Evolutionary conservation across 2,888 invertebrate species (phyloP).

Genomic region (Orthonevra nobilis): DNA sequence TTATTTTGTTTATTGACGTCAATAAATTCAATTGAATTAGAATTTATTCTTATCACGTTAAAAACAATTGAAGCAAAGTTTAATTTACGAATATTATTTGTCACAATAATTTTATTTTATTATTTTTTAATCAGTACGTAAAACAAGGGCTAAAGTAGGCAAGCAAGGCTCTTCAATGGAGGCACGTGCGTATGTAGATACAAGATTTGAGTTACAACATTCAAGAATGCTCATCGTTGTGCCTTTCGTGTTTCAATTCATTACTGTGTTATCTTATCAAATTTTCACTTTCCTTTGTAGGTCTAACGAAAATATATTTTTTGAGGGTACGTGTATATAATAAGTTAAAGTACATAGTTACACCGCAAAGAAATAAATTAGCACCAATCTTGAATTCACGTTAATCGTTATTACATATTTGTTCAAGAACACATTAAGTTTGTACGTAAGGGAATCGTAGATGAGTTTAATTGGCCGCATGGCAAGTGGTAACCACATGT

Average conservation of each 20-base stretch:
- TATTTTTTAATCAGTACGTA: not conserved
- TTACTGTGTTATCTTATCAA: conserved; percentile 42
- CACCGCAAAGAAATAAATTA: conserved; percentile 36
- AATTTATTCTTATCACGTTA: conserved; percentile 32
- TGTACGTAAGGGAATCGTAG: not conserved
- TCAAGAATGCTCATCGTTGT: conserved; percentile 1
- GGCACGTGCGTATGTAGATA: conserved; percentile 14
- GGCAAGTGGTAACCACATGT: conserved; percentile 24
- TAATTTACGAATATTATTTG: not conserved
- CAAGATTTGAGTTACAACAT: too few relatives aligned
- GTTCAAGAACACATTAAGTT: not conserved
- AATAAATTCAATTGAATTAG: conserved; percentile 35
- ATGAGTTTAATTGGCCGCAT: not conserved
- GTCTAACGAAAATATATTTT: conserved; percentile 1
- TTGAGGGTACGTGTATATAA: conserved; percentile 5
- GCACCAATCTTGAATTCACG: conserved; percentile 14
- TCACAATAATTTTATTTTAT: not conserved
- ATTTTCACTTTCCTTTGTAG: conserved; percentile 45
- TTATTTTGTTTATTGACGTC: too few relatives aligned
- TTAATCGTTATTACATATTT: conserved; percentile 21
- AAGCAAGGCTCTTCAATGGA: too few relatives aligned
- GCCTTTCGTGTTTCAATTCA: conserved; percentile 27
- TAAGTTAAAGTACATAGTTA: conserved; percentile 4
- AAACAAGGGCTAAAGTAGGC: not conserved
- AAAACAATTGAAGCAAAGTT: too few relatives aligned